Evolutionary conservation across 2,888 invertebrate genomes (phyloP).

Genomic region (Cancer borealis): DNA sequence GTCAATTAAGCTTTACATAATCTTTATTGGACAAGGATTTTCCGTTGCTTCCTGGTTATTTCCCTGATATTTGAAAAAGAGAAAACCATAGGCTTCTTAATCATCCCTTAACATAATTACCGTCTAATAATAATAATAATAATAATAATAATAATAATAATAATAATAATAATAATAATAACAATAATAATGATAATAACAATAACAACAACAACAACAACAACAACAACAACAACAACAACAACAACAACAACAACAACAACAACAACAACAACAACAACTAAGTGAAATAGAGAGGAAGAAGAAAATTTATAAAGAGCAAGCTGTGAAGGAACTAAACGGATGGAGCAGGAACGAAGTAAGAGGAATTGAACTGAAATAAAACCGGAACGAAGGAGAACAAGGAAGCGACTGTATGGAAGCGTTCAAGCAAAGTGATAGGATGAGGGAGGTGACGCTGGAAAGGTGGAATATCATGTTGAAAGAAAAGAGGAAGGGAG

Average conservation of each 20-base stretch:
- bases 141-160: constrained; percentile 5
- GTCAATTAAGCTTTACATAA: no score
- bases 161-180: constrained; percentile 10
- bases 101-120: no score
- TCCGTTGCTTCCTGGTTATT: no score
- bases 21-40: no score
- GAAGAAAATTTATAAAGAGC: neutral
- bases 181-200: constrained; percentile 21
- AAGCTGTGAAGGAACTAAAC: neutral
- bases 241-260: neutral
- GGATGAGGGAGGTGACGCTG: neutral
- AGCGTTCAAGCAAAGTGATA: neutral
- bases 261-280: neutral
- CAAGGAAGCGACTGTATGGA: neutral
- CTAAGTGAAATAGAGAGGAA: neutral
- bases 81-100: no score
- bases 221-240: neutral
- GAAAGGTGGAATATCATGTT: neutral
- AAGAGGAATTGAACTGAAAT: neutral
- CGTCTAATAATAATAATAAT: neutral
- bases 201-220: neutral
- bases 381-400: neutral
- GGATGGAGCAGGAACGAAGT: neutral
- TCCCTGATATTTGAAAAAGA: no score
- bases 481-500: neutral